These are phyloP conservation scores for Dusona sp. DNA, from an alignment of 2,888 invertebrate genomes.

Conservation along the genomic window DNA sequence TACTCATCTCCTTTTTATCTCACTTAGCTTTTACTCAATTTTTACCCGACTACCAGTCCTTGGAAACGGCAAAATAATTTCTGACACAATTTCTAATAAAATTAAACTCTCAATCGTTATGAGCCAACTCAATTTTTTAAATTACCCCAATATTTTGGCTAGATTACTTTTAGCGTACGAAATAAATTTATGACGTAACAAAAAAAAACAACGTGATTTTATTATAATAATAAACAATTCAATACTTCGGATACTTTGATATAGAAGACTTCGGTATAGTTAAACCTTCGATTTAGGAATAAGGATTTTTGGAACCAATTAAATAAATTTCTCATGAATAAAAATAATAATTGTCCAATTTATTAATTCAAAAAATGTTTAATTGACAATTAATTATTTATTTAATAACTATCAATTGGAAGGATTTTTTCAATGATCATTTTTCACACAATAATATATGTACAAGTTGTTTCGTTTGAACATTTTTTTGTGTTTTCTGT, in stretches of 20 bases:
- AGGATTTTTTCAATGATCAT: background rate
- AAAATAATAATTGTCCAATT: background rate
- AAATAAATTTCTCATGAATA: background rate
- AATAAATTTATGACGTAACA: too few species aligned
- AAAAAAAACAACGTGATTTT: too few species aligned
- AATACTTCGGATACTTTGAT: too few species aligned
- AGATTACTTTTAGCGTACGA: too few species aligned
- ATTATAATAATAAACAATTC: too few species aligned
- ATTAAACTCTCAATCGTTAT: background rate
- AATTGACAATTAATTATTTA: too few species aligned
- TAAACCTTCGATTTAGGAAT: background rate
- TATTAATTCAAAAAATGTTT: too few species aligned
- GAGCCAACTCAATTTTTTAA: too few species aligned
- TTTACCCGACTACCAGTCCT: background rate
- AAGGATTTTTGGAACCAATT: too few species aligned
- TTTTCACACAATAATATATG: background rate
- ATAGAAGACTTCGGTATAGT: too few species aligned
- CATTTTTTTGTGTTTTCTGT: conserved; percentile 1
- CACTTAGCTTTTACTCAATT: conserved; percentile 29
- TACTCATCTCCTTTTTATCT: conserved; percentile 12
- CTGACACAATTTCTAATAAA: background rate
- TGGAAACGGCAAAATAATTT: background rate
- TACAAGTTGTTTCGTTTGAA: conserved; percentile 21
- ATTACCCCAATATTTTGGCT: too few species aligned
- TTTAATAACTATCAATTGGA: too few species aligned